These are phyloP conservation scores for Drosophila dunni DNA, from an alignment of 1,140 invertebrate genomes.

Conservation along the genomic window DNA sequence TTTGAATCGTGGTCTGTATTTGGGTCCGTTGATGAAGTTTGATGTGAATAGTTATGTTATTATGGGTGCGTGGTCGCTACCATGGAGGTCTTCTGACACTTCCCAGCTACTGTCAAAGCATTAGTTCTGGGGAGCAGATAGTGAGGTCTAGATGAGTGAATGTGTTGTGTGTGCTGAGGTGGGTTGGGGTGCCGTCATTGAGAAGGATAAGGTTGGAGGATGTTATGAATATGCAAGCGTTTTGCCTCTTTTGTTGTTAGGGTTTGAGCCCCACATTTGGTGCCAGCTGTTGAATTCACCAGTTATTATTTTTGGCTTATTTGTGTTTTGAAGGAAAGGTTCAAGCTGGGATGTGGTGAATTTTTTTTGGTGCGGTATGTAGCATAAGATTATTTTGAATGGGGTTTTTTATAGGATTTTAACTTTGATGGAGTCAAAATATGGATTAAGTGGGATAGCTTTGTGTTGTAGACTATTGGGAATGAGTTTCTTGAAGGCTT, in stretches of 20 bases:
- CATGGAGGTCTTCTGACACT: neutral
- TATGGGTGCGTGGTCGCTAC: neutral
- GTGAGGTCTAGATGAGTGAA: conserved; percentile 4
- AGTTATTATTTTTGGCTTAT: neutral
- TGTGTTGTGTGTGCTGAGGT: conserved; percentile 6
- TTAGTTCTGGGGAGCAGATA: neutral
- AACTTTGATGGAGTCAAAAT: neutral
- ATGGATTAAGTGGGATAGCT: neutral
- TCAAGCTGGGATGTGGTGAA: neutral
- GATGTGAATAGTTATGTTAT: neutral
- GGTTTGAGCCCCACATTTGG: neutral
- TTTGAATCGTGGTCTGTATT: too few relatives aligned
- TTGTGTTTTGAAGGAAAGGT: neutral
- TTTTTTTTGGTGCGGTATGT: neutral
- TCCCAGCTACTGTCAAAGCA: neutral
- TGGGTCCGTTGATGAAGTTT: too few relatives aligned
- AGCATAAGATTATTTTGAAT: neutral
- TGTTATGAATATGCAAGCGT: neutral
- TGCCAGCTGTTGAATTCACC: conserved; percentile 4
- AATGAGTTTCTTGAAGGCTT: conserved; percentile 23
- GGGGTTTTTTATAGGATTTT: neutral
- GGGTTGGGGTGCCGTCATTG: conserved; percentile 6
- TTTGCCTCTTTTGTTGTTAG: neutral
- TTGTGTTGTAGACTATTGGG: neutral
- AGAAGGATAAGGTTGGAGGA: conserved; percentile 1